Evolutionary conservation across 2,888 invertebrate species (phyloP).

Genomic region (Machimus atricapillus): DNA sequence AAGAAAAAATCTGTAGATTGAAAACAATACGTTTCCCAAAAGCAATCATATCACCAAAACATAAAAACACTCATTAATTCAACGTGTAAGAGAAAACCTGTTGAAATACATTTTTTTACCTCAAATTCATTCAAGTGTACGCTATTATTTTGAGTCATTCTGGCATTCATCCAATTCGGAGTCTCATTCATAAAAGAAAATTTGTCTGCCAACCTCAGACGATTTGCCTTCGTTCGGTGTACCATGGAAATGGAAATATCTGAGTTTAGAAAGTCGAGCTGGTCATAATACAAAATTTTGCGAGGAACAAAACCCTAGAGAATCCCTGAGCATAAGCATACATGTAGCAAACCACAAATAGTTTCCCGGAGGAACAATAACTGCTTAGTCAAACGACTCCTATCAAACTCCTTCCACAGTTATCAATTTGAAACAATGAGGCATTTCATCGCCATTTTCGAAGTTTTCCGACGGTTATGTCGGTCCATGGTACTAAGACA

Average conservation of each 20-base stretch:
- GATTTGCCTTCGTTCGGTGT: neutral
- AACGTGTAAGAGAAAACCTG: neutral
- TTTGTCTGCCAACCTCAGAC: neutral
- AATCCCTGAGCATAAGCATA: neutral
- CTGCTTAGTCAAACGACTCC: neutral
- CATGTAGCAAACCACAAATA: neutral
- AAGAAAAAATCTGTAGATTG: neutral
- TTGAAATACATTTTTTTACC: neutral
- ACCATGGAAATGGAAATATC: neutral
- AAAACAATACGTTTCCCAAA: neutral
- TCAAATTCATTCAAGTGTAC: neutral
- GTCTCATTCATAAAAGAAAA: neutral
- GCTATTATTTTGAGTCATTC: neutral
- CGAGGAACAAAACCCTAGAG: neutral
- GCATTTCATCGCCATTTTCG: neutral
- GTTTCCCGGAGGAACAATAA: neutral
- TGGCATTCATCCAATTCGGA: neutral
- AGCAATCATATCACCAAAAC: neutral
- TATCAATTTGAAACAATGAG: neutral
- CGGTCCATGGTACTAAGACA: neutral
- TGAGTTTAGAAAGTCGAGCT: neutral
- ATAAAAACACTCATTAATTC: neutral
- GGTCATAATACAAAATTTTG: neutral
- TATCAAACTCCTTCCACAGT: neutral
- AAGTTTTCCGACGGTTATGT: neutral